These are phyloP conservation scores for Anagyrus pseudococci DNA, from an alignment of 2,888 invertebrate species.

Conservation along the genomic window DNA sequence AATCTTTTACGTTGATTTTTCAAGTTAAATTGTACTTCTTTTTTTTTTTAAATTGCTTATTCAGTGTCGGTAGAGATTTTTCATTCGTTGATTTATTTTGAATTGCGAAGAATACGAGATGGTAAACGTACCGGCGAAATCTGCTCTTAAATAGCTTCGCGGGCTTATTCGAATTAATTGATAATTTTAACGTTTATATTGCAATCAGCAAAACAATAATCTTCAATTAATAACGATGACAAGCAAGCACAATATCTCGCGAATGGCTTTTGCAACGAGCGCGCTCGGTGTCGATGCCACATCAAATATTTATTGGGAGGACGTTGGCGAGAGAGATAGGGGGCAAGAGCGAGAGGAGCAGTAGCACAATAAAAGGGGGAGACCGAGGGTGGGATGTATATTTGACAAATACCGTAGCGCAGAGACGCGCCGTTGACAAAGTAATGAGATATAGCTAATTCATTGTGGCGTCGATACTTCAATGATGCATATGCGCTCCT, in stretches of 20 bases:
- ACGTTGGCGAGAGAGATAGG: too few species aligned
- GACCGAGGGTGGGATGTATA: constrained; percentile 2
- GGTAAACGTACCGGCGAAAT: too few species aligned
- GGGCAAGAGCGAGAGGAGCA: constrained; percentile 3
- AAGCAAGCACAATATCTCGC: background rate
- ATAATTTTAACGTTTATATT: constrained; percentile 33
- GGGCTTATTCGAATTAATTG: constrained; percentile 14
- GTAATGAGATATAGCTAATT: constrained; percentile 20
- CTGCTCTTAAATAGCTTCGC: too few species aligned
- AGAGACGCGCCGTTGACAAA: constrained; percentile 1
- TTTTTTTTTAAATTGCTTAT: too few species aligned
- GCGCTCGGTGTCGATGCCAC: constrained; percentile 1
- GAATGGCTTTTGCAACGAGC: too few species aligned
- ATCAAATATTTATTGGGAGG: constrained; percentile 32
- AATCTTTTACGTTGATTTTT: too few species aligned
- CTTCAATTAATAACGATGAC: constrained; percentile 27
- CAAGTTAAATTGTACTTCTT: too few species aligned
- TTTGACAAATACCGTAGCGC: constrained; percentile 15
- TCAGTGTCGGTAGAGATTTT: too few species aligned
- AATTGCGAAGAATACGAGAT: too few species aligned
- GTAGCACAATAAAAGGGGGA: constrained; percentile 13
- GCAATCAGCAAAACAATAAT: constrained; percentile 34
- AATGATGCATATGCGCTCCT: too few species aligned
- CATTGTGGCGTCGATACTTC: background rate
- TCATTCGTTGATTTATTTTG: too few species aligned